Evolutionary conservation across 2,888 invertebrate genomes (phyloP).

Genomic region (Geophilus truncorum): DNA sequence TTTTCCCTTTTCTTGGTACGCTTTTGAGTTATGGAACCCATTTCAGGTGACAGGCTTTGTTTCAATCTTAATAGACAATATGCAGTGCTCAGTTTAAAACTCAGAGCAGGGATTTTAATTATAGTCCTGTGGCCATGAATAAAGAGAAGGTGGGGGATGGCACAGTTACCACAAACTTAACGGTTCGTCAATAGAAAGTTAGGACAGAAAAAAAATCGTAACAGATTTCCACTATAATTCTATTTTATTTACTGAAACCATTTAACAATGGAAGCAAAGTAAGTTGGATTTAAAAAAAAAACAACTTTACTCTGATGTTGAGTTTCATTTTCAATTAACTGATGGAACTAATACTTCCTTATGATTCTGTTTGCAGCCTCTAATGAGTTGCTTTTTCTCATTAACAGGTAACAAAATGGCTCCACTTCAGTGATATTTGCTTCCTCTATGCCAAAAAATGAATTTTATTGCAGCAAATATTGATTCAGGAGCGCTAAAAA

Average conservation of each 20-base stretch:
- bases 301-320: neutral
- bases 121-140: neutral
- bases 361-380: constrained; percentile 14
- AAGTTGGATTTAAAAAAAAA: neutral
- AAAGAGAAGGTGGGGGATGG: neutral
- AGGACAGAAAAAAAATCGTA: neutral
- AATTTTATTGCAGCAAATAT: neutral
- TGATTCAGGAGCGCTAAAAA: neutral
- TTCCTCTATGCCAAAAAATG: constrained; percentile 16
- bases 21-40: constrained; percentile 9
- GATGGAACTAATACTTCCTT: constrained; percentile 17
- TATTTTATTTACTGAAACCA: neutral
- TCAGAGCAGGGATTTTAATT: neutral
- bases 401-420: constrained; percentile 25
- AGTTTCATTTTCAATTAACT: constrained; percentile 17
- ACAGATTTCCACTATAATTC: too few relatives aligned
- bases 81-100: constrained; percentile 8
- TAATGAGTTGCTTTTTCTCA: constrained; percentile 27
- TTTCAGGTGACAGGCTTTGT: constrained; percentile 29
- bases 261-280: neutral
- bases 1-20: constrained; percentile 1
- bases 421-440: neutral
- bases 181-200: neutral
- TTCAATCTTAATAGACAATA: constrained; percentile 31
- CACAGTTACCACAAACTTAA: neutral